Evolutionary conservation across 2,888 invertebrate genomes (phyloP).

Genomic region (Hirtodrosophila cameraria): DNA sequence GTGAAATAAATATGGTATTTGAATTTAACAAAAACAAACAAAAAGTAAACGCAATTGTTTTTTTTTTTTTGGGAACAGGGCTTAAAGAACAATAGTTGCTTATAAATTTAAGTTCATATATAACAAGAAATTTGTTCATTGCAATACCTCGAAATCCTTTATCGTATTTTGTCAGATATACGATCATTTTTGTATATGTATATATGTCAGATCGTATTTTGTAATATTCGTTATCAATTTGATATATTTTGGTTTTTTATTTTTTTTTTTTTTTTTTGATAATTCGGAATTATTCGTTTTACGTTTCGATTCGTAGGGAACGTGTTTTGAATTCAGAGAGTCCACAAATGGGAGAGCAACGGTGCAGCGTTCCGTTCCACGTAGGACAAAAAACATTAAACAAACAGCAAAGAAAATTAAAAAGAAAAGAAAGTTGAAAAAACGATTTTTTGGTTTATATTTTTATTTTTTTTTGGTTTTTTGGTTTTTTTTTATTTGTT

Average conservation of each 20-base stretch:
- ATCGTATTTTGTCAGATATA: conserved; percentile 57
- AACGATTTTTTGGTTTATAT: conserved; percentile 65
- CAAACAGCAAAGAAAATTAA: conserved; percentile 78
- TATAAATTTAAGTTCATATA: conserved; percentile 78
- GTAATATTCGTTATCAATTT: conserved; percentile 54
- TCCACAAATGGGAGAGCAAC: conserved; percentile 68
- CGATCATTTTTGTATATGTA: conserved; percentile 8
- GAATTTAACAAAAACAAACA: too few relatives aligned
- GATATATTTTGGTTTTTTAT: conserved; percentile 50
- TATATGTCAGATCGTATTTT: conserved; percentile 59
- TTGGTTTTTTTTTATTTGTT: conserved; percentile 32
- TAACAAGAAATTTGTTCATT: conserved; percentile 78
- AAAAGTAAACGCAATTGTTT: conserved; percentile 37
- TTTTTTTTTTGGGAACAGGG: conserved; percentile 26
- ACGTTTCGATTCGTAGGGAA: conserved; percentile 74
- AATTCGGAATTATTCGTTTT: conserved; percentile 57
- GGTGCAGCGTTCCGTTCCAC: conserved; percentile 84
- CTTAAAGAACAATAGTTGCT: conserved; percentile 75
- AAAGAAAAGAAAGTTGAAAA: conserved; percentile 66
- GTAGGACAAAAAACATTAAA: conserved; percentile 79
- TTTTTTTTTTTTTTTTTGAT: conserved; percentile 35
- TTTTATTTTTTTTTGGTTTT: conserved; percentile 49
- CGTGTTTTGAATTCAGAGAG: conserved; percentile 46
- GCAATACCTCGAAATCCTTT: conserved; percentile 85
- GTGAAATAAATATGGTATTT: conserved; percentile 33